Conservation (phyloP, 2,797 vertebrate genomes). For the Oreortyx pictus region DNA sequence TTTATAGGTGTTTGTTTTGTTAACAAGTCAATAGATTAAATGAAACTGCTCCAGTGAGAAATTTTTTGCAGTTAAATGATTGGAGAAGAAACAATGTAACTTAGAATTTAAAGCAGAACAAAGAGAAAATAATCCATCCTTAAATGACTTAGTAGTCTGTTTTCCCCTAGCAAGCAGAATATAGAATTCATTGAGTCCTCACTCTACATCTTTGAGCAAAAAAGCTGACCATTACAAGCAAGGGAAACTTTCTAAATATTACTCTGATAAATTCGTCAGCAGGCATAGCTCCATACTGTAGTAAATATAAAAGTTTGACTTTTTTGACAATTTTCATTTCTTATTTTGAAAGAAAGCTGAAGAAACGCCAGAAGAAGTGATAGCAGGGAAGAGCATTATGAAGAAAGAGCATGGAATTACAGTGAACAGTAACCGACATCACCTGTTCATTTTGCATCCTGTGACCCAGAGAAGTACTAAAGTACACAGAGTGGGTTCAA, state of each 20-base stretch:
- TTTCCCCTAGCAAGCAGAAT: neutral
- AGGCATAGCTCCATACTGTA: neutral
- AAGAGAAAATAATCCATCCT: neutral
- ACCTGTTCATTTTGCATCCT: constrained; percentile 73
- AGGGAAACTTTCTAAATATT: neutral
- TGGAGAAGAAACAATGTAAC: neutral
- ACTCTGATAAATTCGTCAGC: neutral
- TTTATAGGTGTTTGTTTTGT: neutral
- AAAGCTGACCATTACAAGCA: neutral
- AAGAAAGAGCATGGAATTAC: neutral
- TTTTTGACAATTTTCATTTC: neutral
- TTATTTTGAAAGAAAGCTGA: constrained; percentile 59
- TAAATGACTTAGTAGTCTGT: neutral
- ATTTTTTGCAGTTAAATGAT: neutral
- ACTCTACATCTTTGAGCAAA: neutral
- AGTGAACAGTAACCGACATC: neutral
- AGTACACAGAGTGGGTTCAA: constrained; percentile 73
- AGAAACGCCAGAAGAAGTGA: neutral
- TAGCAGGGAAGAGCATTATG: neutral
- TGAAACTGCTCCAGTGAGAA: neutral
- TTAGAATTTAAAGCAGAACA: neutral
- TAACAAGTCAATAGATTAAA: neutral
- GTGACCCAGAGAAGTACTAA: constrained; percentile 82
- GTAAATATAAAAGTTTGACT: neutral
- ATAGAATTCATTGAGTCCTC: neutral